These are phyloP conservation scores for Leuctra nigra DNA, from an alignment of 2,888 invertebrate species.

Conservation along the genomic window DNA sequence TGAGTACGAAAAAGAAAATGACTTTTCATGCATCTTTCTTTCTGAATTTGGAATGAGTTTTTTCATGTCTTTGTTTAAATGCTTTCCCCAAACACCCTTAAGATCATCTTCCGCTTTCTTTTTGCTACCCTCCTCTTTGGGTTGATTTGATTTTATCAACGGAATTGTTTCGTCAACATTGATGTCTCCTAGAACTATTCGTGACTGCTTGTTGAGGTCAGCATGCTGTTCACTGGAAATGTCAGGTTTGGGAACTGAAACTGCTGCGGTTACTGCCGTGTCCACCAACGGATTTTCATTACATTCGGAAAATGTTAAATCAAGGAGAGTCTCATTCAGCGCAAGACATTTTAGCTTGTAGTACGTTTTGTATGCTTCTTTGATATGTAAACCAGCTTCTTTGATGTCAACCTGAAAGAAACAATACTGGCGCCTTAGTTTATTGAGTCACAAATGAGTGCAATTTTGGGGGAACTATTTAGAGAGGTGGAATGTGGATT, in stretches of 20 bases:
- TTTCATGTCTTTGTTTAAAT: conserved; percentile 39
- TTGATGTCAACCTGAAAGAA: conserved; percentile 66
- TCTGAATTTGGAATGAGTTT: conserved; percentile 34
- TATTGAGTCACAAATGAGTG: too few relatives aligned
- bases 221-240: not conserved
- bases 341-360: conserved; percentile 70
- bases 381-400: conserved; percentile 63
- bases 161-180: conserved; percentile 7
- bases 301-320: conserved; percentile 43
- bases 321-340: conserved; percentile 61
- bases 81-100: conserved; percentile 42
- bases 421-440: too few relatives aligned
- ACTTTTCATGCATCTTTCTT: conserved; percentile 27
- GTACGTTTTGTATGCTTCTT: conserved; percentile 75
- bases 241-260: not conserved
- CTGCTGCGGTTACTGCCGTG: not conserved
- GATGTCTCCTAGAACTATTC: conserved; percentile 20
- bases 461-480: too few relatives aligned
- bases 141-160: not conserved
- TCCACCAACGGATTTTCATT: conserved; percentile 28
- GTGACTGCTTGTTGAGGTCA: conserved; percentile 7
- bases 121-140: conserved; percentile 2
- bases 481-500: too few relatives aligned
- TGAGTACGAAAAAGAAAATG: conserved; percentile 48
- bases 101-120: conserved; percentile 17